These are phyloP conservation scores for Epistrophe eligans DNA, from an alignment of 2,888 invertebrate genomes.

Conservation along the genomic window DNA sequence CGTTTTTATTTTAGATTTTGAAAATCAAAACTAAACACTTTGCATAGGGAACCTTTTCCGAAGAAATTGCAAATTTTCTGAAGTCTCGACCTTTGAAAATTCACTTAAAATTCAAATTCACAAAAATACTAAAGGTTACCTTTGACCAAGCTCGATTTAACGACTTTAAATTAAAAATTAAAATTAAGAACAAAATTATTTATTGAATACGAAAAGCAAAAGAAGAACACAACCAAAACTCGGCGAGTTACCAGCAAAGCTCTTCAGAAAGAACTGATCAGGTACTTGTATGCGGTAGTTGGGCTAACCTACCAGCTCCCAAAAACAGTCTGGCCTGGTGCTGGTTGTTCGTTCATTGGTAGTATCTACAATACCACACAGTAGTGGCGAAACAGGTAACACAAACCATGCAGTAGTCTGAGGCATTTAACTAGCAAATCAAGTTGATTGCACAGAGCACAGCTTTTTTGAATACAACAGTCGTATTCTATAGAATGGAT, in stretches of 20 bases:
- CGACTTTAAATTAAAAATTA: neutral
- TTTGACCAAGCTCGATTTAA: neutral
- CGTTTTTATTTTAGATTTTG: neutral
- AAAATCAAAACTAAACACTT: neutral
- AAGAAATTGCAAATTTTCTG: neutral
- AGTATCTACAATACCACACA: constrained; percentile 31
- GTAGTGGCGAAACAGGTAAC: constrained; percentile 68
- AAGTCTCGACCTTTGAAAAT: neutral
- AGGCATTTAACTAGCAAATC: constrained; percentile 51
- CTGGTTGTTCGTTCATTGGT: constrained; percentile 33
- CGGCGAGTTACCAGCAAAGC: constrained; percentile 72
- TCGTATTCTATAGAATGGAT: neutral
- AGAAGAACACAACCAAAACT: constrained; percentile 39
- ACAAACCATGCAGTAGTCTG: constrained; percentile 52
- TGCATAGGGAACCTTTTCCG: neutral
- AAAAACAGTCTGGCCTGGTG: constrained; percentile 64
- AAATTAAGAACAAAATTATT: neutral
- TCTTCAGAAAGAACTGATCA: constrained; percentile 75
- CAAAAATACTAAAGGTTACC: constrained; percentile 9
- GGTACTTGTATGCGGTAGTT: constrained; percentile 69
- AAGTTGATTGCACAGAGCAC: constrained; percentile 55
- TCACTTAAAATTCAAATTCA: neutral
- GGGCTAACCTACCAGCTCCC: constrained; percentile 63
- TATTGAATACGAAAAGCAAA: neutral
- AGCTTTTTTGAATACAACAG: constrained; percentile 8